Conservation (phyloP, 2,888 invertebrate species). For the Habrosyne pyritoides region DNA sequence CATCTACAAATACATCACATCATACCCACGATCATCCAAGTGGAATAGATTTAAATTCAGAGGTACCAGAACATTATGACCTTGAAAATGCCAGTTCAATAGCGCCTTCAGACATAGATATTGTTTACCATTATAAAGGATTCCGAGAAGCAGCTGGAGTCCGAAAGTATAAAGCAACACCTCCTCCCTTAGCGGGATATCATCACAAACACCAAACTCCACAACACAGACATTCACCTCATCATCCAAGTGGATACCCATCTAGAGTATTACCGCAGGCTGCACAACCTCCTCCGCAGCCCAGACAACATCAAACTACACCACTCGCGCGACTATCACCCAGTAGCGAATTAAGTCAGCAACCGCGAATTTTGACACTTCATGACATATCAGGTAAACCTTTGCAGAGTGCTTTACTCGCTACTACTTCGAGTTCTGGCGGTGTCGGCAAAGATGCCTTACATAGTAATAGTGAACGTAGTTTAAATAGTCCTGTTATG, state of each 20-base stretch:
- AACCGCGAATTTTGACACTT: conserved; percentile 95
- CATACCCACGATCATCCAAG: conserved; percentile 89
- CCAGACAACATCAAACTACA: conserved; percentile 93
- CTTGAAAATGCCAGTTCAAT: conserved; percentile 98
- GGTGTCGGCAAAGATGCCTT: conserved; percentile 94
- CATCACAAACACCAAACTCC: conserved; percentile 89
- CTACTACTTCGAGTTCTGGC: conserved; percentile 94
- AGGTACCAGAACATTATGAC: conserved; percentile 96
- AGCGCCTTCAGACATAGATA: conserved; percentile 98
- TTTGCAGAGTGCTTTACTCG: conserved; percentile 93
- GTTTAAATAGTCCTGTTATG: conserved; percentile 96
- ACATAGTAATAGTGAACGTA: conserved; percentile 95
- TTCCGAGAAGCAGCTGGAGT: conserved; percentile 93
- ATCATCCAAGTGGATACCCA: conserved; percentile 89
- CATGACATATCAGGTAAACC: conserved; percentile 97
- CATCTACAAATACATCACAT: conserved; percentile 87
- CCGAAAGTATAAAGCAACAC: conserved; percentile 94
- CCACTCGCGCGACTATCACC: conserved; percentile 95
- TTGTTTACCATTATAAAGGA: conserved; percentile 97
- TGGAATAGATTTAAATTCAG: conserved; percentile 89
- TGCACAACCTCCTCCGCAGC: conserved; percentile 86
- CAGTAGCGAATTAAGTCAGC: conserved; percentile 96
- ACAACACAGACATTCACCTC: conserved; percentile 91
- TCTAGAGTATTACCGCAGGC: conserved; percentile 88
- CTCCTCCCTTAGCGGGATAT: conserved; percentile 90